These are phyloP conservation scores for Cosmia trapezina DNA, from an alignment of 2,888 invertebrate species.

Conservation along the genomic window DNA sequence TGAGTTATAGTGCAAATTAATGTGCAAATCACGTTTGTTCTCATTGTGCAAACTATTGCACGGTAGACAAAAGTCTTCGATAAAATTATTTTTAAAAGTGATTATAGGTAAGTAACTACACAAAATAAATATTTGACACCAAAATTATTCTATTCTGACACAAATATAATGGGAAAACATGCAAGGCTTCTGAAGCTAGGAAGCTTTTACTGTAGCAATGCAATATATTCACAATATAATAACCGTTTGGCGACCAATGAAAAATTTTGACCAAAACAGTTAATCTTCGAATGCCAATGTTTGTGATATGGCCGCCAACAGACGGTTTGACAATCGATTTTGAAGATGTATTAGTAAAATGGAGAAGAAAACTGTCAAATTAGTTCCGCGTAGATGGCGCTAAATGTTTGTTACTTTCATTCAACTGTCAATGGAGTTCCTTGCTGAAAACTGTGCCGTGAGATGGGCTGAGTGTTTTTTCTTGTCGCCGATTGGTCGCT, in stretches of 20 bases:
- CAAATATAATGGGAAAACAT: constrained; percentile 78
- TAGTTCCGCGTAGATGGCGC: no score
- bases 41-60: constrained; percentile 45
- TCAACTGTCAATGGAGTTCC: no score
- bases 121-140: constrained; percentile 66
- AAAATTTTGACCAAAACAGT: constrained; percentile 32
- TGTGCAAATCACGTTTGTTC: constrained; percentile 43
- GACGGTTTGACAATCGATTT: constrained; percentile 61
- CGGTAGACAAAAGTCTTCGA: constrained; percentile 24
- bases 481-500: no score
- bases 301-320: constrained; percentile 58
- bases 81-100: constrained; percentile 29
- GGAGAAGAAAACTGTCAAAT: no score
- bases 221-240: constrained; percentile 70
- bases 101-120: constrained; percentile 41
- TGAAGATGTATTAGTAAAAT: constrained; percentile 28
- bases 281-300: constrained; percentile 53
- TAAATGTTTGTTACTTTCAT: no score
- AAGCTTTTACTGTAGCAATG: constrained; percentile 82
- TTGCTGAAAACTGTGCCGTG: no score
- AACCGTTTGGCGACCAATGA: constrained; percentile 61
- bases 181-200: constrained; percentile 83
- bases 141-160: constrained; percentile 69
- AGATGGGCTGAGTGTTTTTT: no score
- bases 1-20: constrained; percentile 46